These are phyloP conservation scores for Ophioninae sp. DNA, from an alignment of 2,888 invertebrate species.

Conservation along the genomic window DNA sequence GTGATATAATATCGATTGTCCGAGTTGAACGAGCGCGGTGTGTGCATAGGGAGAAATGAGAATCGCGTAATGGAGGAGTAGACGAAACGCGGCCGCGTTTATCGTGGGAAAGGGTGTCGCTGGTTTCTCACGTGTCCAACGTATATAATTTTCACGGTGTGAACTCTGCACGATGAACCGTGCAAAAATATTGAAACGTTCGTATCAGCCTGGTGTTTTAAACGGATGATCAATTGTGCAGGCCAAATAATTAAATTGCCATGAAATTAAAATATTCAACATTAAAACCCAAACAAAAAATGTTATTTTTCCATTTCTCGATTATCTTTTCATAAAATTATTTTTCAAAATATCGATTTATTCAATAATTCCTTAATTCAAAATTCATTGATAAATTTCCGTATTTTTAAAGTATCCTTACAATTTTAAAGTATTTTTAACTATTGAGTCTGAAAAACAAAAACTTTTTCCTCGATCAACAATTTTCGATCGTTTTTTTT, in stretches of 20 bases:
- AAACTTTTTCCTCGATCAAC: too few relatives aligned
- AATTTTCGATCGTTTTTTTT: too few relatives aligned
- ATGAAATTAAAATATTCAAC: background rate
- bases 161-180: background rate
- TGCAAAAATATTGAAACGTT: background rate
- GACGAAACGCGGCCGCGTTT: conserved; percentile 30
- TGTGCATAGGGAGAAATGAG: conserved; percentile 9
- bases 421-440: too few relatives aligned
- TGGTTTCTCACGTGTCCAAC: conserved; percentile 25
- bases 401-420: too few relatives aligned
- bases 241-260: background rate
- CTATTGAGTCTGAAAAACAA: too few relatives aligned
- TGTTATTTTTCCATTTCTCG: too few relatives aligned
- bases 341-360: too few relatives aligned
- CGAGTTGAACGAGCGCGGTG: conserved; percentile 24
- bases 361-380: too few relatives aligned
- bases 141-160: background rate
- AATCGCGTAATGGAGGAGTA: conserved; percentile 29
- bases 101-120: conserved; percentile 57
- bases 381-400: too few relatives aligned
- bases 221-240: background rate
- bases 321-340: too few relatives aligned
- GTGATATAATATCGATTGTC: conserved; percentile 50
- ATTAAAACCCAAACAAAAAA: too few relatives aligned
- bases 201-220: background rate